Base-by-base conservation (phyloP, 2,888 invertebrate species). In the Lymantria dispar region DNA sequence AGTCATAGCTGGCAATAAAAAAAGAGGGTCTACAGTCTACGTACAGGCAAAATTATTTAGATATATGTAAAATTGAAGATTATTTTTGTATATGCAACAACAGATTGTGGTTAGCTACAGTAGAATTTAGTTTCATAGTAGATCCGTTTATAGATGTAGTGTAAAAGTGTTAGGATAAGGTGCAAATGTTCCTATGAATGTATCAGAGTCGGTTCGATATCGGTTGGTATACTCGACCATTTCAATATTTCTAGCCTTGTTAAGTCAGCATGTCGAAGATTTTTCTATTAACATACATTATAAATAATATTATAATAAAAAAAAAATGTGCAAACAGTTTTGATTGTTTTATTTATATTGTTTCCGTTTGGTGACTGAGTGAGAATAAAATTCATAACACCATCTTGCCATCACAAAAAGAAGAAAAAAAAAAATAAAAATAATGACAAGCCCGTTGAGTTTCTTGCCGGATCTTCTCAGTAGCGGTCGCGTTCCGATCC, bases 101-200 rank as follows among this genome's bases (percentile, higher is more conserved):
- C 42, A 47, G 50, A 37, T 55, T 52, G 50, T 50, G 48, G 58
- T 56, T 53, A 58, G 62, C 62, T 64, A 65, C 64, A 54, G 57
- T 59, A 64, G 60, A 57, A 50, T 48, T n/a, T 63, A 64, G 47
- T 62, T 64, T 64, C 63, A 59, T 56, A 64, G 68, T 64, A 69
- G 67, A 22, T 39, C 52, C 48, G 56, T 58, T n/a, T 36, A 62
- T 54, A 56, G 49, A 56, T 56, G 44, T 61, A 56, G 52, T 59
- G 60, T 58, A 67, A 58, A 60, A 61, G 62, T 68, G 57, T 60
- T 85, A 85, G 80, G 68, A 58, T 89, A 89, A 86, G 90, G 88
- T 87, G 87, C 82, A 88, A 89, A 91, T 89, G 90, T 91, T 91
- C 90, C 90, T 91, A 91, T 87, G 86, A 80, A 79, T 86, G 87